Evolutionary conservation across 2,797 vertebrate genomes (phyloP), one percentile per base, ranked within the genome.

Genomic region (Silurus lanzhouensis): DNA sequence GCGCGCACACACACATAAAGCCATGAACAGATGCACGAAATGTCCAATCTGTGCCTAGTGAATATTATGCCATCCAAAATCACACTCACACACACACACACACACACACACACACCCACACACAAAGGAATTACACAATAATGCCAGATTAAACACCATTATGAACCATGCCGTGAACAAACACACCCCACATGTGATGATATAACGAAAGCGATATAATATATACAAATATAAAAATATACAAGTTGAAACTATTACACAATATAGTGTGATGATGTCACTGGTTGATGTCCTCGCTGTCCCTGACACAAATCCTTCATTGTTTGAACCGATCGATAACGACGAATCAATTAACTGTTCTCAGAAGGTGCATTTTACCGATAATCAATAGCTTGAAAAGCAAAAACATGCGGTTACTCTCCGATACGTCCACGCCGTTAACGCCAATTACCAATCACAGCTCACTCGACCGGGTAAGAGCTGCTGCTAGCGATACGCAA

Each of bases 301-400:
- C 71, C 44, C 44, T 48, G 46, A 48, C 70, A 3, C 48, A 57
- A 76, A 76, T 5, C 74, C 55, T 27, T 27, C 14, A 15, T 1
- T n/a, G 22, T 74, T 20, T 74, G n/a, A 58, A 25, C 22, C 48
- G 8, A 6, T 27, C 72, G 25, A 55, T 27, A 27, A 17, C 27
- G 1, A 9, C 2, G 75, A 77, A 60, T 58, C 75, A 60, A 20
- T 77, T 19, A 60, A 13, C 15, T 9, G 27, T 12, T 60, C 55
- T 58, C 55, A 77, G 75, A 60, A 31, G 75, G 9, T 38, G 3
- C 1, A 1, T 9, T 12, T 60, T 55, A 22, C 27, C 27, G 12
- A 77, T 77, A 38, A 77, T 77, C 75, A 13, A 77, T 60, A 58
- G 19, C 55, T 77, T 60, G 5, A 60, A 38, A 38, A 38, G 55